phyloP scores from a whole-genome alignment of 2,888 invertebrate species.

The Drosophila melanosoma region DNA sequence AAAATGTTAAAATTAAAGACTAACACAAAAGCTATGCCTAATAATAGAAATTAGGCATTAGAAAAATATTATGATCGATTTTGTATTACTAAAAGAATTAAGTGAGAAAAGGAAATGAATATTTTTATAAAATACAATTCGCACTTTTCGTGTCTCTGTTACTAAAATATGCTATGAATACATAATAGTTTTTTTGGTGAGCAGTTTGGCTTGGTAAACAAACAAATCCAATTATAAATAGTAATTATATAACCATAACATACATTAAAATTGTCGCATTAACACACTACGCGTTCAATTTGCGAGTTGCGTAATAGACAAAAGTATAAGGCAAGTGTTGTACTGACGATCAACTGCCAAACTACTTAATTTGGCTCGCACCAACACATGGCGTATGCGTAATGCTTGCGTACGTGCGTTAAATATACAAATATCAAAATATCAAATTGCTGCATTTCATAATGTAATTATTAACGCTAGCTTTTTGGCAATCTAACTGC shows the following conservation, averaged over 20 bases:
- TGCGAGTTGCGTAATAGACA: conserved; percentile 28
- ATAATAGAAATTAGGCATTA: background rate
- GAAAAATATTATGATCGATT: background rate
- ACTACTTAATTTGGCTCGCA: conserved; percentile 22
- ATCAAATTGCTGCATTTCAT: conserved; percentile 55
- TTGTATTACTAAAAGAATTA: background rate
- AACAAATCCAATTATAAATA: background rate
- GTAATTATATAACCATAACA: conserved; percentile 5
- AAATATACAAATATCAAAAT: conserved; percentile 60
- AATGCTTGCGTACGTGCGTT: conserved; percentile 63
- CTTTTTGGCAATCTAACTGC: conserved; percentile 33
- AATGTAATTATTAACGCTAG: conserved; percentile 74
- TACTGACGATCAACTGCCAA: conserved; percentile 22
- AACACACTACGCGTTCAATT: conserved; percentile 2
- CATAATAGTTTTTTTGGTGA: background rate
- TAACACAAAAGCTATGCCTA: conserved; percentile 1
- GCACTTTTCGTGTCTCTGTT: background rate
- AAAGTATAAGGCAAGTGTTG: conserved; percentile 18
- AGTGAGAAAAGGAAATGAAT: background rate
- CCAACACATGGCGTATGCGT: conserved; percentile 59
- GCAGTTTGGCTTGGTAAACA: background rate
- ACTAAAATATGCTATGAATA: background rate
- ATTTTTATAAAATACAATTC: background rate
- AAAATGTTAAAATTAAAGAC: background rate
- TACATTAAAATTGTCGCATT: conserved; percentile 30